phyloP scores from a whole-genome alignment of 2,113 vertebrate species.

The Catagonus wagneri region DNA sequence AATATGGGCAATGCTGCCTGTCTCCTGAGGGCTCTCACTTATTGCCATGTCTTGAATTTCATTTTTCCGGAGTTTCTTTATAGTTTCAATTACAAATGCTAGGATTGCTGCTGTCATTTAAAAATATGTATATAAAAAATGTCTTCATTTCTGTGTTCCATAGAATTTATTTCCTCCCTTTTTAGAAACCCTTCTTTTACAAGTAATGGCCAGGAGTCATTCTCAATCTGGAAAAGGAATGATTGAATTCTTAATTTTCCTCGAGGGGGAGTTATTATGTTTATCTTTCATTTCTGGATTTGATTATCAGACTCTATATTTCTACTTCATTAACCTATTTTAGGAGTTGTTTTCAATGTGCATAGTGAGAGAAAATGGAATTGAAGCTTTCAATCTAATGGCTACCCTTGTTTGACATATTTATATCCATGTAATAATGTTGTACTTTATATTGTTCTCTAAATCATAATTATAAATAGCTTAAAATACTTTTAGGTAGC shows the following conservation, averaged over 20 bases:
- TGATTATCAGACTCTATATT: background rate
- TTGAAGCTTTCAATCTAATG: background rate
- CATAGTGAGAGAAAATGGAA: background rate
- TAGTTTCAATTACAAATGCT: slow-evolving; percentile 1
- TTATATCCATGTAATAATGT: background rate
- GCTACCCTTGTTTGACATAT: background rate
- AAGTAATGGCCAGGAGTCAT: background rate
- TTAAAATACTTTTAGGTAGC: slow-evolving; percentile 24
- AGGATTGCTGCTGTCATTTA: background rate
- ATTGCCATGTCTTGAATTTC: background rate
- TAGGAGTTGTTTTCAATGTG: background rate
- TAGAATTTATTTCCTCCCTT: slow-evolving; percentile 21
- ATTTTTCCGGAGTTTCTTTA: background rate
- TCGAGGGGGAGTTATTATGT: background rate
- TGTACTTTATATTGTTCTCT: slow-evolving; percentile 9
- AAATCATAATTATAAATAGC: background rate
- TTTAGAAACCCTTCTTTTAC: slow-evolving; percentile 52
- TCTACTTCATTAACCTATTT: slow-evolving; percentile 28
- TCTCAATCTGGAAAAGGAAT: background rate
- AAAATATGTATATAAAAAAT: background rate
- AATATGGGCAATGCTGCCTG: background rate
- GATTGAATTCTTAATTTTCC: slow-evolving; percentile 40
- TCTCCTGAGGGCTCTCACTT: background rate
- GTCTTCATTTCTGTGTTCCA: slow-evolving; percentile 33
- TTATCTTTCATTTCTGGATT: slow-evolving; percentile 43